A percentile compares a stretch with the other conserved stretches of the same genome.
phyloP scores from a whole-genome alignment of 2,888 invertebrate species.

The Drosophila prostipennis region DNA sequence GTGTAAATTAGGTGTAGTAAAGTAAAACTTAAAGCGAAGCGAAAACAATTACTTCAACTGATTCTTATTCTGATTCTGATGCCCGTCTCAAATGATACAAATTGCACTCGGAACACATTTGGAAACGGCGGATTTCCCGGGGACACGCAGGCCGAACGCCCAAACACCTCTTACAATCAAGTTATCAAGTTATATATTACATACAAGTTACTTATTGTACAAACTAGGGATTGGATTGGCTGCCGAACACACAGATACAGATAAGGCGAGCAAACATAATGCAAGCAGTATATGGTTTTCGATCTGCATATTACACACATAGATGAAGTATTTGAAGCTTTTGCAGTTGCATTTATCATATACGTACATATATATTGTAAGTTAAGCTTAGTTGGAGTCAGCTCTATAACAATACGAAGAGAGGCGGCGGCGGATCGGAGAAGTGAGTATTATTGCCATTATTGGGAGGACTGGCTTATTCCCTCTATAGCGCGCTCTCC shows the following conservation, averaged over 20 bases:
- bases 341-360: slow-evolving; percentile 4
- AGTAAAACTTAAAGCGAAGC: slow-evolving; percentile 22
- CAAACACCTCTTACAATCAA: slow-evolving; percentile 24
- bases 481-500: slow-evolving; percentile 16
- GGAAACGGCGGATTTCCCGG: slow-evolving; percentile 31
- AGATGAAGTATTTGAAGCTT: neutral
- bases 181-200: slow-evolving; percentile 32
- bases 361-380: slow-evolving; percentile 20
- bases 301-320: slow-evolving; percentile 19
- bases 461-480: slow-evolving; percentile 14
- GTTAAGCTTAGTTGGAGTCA: slow-evolving; percentile 44
- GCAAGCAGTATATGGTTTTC: slow-evolving; percentile 20
- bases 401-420: slow-evolving; percentile 20
- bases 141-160: slow-evolving; percentile 2
- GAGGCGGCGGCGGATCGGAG: slow-evolving; percentile 8
- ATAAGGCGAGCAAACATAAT: slow-evolving; percentile 13
- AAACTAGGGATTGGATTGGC: slow-evolving; percentile 32
- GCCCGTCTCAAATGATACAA: slow-evolving; percentile 5
- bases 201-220: slow-evolving; percentile 43
- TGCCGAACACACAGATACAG: slow-evolving; percentile 9
- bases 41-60: slow-evolving; percentile 10
- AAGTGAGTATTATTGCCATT: slow-evolving; percentile 35
- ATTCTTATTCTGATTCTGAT: slow-evolving; percentile 6
- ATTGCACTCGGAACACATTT: slow-evolving; percentile 36
- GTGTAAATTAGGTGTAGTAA: slow-evolving; percentile 13